Evolutionary conservation across 2,113 vertebrate genomes (phyloP).

Genomic region (Psittacula cyanocephala): DNA sequence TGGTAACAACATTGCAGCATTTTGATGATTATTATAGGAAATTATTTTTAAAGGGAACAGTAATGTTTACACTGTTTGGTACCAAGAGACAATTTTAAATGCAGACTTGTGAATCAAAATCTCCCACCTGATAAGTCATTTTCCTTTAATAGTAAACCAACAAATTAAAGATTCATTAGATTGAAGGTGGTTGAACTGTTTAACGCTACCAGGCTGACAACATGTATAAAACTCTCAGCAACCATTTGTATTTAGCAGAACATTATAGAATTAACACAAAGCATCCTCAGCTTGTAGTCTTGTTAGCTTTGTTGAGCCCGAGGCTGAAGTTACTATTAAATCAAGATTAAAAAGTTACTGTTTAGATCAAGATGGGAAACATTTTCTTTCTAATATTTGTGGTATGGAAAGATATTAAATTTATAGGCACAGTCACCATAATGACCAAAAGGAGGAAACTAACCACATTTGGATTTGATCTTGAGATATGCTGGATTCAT

Average conservation of each 20-base stretch:
- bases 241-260: neutral
- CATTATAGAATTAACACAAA: constrained; percentile 11
- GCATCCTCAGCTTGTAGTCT: neutral
- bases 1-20: neutral
- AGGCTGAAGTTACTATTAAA: neutral
- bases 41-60: constrained; percentile 26
- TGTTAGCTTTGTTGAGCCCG: neutral
- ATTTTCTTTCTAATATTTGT: neutral
- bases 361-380: neutral
- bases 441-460: neutral
- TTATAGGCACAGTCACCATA: neutral
- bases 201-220: neutral
- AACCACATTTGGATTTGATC: neutral
- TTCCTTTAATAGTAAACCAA: constrained; percentile 45
- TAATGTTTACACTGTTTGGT: neutral
- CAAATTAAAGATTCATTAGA: constrained; percentile 42
- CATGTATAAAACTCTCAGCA: neutral
- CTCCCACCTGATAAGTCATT: constrained; percentile 52
- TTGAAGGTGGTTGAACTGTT: constrained; percentile 17
- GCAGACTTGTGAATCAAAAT: constrained; percentile 7
- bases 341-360: neutral
- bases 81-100: constrained; percentile 30
- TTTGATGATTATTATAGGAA: neutral
- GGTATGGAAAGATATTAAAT: neutral
- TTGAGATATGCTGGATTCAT: neutral